Evolutionary conservation across 2,888 invertebrate genomes (phyloP).

Genomic region (Eristalinus sepulchralis): DNA sequence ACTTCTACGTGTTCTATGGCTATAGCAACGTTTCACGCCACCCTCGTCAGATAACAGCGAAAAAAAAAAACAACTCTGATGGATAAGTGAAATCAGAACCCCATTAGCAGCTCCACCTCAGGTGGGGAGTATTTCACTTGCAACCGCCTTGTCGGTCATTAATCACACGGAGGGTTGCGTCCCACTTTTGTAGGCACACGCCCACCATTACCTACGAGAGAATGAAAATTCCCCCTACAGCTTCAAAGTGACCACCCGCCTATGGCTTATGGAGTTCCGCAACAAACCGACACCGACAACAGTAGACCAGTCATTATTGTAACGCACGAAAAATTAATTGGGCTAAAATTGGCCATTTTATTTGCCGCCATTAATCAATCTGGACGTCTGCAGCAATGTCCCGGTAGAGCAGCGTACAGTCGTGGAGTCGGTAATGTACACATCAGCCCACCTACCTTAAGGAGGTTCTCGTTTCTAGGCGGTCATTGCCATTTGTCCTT

Average conservation of each 20-base stretch:
- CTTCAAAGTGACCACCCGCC: neutral
- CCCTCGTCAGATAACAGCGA: neutral
- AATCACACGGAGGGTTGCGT: neutral
- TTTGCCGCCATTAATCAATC: slow-evolving; percentile 60
- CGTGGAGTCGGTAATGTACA: neutral
- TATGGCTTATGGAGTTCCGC: neutral
- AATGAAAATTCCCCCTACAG: neutral
- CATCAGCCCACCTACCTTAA: neutral
- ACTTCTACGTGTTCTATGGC: no score
- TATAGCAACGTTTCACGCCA: no score
- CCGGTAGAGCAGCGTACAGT: neutral
- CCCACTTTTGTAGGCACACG: neutral
- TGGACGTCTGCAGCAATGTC: slow-evolving; percentile 30
- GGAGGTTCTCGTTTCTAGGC: neutral
- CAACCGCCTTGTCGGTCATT: neutral
- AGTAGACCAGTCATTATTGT: slow-evolving; percentile 4
- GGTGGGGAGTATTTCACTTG: neutral
- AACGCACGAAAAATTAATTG: slow-evolving; percentile 52
- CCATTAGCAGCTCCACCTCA: neutral
- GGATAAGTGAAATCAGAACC: neutral
- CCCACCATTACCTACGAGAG: neutral
- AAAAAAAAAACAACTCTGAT: no score
- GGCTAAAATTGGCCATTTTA: slow-evolving; percentile 55
- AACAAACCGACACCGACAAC: neutral
- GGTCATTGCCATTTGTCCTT: neutral